phyloP scores from a whole-genome alignment of 2,888 invertebrate genomes.

The Oscheius onirici region DNA sequence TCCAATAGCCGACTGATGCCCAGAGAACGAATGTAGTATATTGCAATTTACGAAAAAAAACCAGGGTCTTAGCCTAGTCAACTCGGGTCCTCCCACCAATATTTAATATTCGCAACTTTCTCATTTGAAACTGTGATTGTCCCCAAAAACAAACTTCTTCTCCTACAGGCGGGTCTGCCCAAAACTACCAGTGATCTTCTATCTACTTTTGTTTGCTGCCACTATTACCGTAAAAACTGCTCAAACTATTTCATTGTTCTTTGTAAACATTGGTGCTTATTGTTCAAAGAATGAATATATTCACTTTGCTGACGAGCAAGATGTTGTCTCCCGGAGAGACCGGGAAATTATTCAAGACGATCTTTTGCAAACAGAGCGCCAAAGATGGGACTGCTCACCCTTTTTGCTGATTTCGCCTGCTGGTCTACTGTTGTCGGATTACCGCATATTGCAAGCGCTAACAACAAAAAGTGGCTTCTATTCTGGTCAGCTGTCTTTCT shows the following conservation, averaged over 20 bases:
- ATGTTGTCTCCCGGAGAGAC: not conserved
- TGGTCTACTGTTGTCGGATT: conserved; percentile 58
- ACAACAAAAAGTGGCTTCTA: conserved; percentile 49
- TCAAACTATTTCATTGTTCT: conserved; percentile 1
- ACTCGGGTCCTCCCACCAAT: conserved; percentile 23
- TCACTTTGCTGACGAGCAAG: not conserved
- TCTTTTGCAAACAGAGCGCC: not conserved
- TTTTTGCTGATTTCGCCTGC: conserved; percentile 57
- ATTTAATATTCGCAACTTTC: conserved; percentile 11
- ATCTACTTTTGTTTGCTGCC: not conserved
- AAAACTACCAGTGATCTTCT: conserved; percentile 21
- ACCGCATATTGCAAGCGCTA: conserved; percentile 53
- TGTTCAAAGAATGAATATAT: conserved; percentile 2
- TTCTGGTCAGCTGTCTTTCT: conserved; percentile 53
- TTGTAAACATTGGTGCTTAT: not conserved
- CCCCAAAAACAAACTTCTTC: not conserved
- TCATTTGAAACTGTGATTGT: conserved; percentile 22
- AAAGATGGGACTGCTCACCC: conserved; percentile 40
- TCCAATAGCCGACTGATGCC: conserved; percentile 50
- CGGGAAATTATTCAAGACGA: not conserved
- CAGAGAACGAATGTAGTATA: conserved; percentile 13
- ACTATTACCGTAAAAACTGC: not conserved
- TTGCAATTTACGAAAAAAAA: not conserved
- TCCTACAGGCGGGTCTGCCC: conserved; percentile 4
- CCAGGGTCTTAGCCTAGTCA: conserved; percentile 28